Percentiles rank a stretch among this genome's conserved stretches.
Evolutionary conservation across 2,888 invertebrate genomes (phyloP).

Genomic region (Pediacus dermestoides): DNA sequence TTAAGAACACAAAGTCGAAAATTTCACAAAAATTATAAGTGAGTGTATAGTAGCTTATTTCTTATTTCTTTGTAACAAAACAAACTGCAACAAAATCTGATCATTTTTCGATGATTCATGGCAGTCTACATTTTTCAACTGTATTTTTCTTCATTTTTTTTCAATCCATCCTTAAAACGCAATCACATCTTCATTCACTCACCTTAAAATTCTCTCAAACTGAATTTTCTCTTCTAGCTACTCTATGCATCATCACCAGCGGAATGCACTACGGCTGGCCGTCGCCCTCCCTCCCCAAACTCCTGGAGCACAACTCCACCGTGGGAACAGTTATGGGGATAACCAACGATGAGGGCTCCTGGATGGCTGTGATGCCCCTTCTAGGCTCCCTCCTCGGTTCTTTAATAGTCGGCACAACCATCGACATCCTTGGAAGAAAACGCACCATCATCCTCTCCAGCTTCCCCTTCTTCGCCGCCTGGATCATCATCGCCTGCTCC

Average conservation of each 20-base stretch:
- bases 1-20: no score
- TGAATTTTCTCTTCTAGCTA: conserved; percentile 37
- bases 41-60: no score
- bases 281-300: conserved; percentile 58
- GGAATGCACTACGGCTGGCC: conserved; percentile 58
- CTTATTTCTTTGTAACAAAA: no score
- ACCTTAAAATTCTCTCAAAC: background rate
- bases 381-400: conserved; percentile 63
- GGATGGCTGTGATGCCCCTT: conserved; percentile 65
- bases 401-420: conserved; percentile 59
- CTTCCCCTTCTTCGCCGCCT: conserved; percentile 58
- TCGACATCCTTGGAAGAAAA: conserved; percentile 65
- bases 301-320: conserved; percentile 40
- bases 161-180: background rate
- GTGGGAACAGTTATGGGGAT: conserved; percentile 39
- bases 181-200: background rate
- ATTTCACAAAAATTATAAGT: no score
- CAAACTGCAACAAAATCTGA: no score
- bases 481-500: conserved; percentile 61
- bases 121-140: no score
- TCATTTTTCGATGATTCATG: no score
- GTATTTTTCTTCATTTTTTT: background rate
- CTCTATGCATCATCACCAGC: conserved; percentile 42
- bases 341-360: conserved; percentile 55
- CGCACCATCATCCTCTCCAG: conserved; percentile 58